Evolutionary conservation across 1,140 invertebrate genomes (phyloP).

Genomic region (Cyrtorhinus lividipennis): DNA sequence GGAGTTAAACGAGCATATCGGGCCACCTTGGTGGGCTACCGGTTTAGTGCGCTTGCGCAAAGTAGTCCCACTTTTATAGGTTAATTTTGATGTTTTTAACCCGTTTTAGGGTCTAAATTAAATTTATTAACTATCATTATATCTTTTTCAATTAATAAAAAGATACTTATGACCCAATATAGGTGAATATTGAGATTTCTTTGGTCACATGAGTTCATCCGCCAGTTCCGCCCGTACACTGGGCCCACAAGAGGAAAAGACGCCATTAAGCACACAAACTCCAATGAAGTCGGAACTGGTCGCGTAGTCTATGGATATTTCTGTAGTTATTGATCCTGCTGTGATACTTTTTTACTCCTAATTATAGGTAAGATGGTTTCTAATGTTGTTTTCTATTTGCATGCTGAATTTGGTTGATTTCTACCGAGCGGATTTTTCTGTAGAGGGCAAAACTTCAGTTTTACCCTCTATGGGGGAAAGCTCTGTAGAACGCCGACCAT

Average conservation of each 20-base stretch:
- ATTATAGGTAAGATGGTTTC: slow-evolving; percentile 7
- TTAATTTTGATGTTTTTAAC: neutral
- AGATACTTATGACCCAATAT: no score
- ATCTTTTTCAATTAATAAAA: neutral
- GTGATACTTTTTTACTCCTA: slow-evolving; percentile 15
- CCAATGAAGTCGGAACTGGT: neutral
- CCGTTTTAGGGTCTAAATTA: neutral
- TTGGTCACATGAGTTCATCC: slow-evolving; percentile 4
- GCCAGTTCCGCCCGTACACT: neutral
- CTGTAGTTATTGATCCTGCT: slow-evolving; percentile 12
- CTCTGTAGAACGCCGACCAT: neutral
- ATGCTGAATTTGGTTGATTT: neutral
- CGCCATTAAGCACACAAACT: slow-evolving; percentile 5
- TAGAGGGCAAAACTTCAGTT: no score
- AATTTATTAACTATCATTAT: neutral
- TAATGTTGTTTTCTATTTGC: neutral
- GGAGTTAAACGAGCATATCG: neutral
- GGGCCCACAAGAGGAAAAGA: neutral
- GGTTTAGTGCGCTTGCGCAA: neutral
- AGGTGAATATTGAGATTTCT: neutral
- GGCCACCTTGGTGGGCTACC: neutral
- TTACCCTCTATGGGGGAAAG: no score
- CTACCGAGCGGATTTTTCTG: neutral
- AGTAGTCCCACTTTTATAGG: neutral
- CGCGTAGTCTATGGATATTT: neutral